phyloP scores from a whole-genome alignment of 2,113 vertebrate species.

The Silurus asotus region DNA sequence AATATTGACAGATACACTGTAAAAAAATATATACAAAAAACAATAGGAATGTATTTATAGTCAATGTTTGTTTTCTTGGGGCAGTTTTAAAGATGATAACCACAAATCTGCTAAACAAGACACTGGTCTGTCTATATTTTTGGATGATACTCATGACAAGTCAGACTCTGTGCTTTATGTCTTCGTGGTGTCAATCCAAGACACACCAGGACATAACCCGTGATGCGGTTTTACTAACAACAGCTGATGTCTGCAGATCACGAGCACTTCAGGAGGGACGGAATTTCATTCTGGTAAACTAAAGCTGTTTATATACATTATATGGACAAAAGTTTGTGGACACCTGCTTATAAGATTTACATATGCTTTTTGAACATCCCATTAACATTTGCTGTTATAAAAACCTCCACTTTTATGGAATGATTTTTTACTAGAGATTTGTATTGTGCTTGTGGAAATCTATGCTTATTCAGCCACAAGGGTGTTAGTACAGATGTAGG shows the following conservation, averaged over 20 bases:
- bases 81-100: background rate
- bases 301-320: background rate
- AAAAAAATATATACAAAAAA: too few relatives aligned
- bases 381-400: too few relatives aligned
- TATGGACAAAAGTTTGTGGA: too few relatives aligned
- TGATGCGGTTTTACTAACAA: background rate
- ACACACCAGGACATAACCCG: conserved; percentile 24
- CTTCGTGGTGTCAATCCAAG: background rate
- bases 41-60: too few relatives aligned
- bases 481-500: too few relatives aligned
- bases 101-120: background rate
- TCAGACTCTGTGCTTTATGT: background rate
- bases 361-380: too few relatives aligned
- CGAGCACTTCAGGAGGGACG: background rate
- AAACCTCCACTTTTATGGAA: too few relatives aligned
- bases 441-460: too few relatives aligned
- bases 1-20: background rate
- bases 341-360: too few relatives aligned
- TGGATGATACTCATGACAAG: background rate
- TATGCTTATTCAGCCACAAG: too few relatives aligned
- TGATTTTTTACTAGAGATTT: too few relatives aligned
- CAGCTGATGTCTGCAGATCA: background rate
- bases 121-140: background rate
- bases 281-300: background rate
- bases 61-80: background rate